Percentiles rank a stretch among this genome's conserved stretches.
Evolutionary conservation across 1,140 invertebrate genomes (phyloP).

Genomic region (Eurosta solidaginis): DNA sequence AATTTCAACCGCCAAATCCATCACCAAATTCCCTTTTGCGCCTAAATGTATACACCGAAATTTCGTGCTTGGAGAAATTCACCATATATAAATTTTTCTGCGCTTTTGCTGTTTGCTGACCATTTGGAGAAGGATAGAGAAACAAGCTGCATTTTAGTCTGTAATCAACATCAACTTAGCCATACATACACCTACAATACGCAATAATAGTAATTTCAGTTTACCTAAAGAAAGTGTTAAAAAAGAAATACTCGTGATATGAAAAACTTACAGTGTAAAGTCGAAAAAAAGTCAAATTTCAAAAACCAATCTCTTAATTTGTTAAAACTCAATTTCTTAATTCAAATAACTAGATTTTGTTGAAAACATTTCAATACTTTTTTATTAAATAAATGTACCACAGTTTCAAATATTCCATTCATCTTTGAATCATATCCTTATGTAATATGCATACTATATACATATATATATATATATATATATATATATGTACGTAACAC

Average conservation of each 20-base stretch:
- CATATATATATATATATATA: neutral
- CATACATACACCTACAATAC: neutral
- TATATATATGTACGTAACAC: neutral
- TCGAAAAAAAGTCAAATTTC: too few relatives aligned
- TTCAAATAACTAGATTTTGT: too few relatives aligned
- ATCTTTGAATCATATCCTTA: neutral
- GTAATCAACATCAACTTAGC: constrained; percentile 1
- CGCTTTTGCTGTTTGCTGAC: constrained; percentile 33
- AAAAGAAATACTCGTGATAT: neutral
- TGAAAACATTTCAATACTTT: too few relatives aligned
- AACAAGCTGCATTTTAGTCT: constrained; percentile 38
- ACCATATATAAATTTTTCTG: neutral
- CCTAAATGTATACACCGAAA: neutral
- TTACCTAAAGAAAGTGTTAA: neutral
- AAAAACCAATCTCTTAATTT: too few relatives aligned
- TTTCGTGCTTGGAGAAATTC: neutral
- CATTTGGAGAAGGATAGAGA: constrained; percentile 56
- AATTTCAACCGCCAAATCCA: neutral
- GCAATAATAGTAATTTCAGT: neutral
- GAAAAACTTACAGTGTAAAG: too few relatives aligned
- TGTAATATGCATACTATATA: too few relatives aligned
- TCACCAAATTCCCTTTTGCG: neutral
- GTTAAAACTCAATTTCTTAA: too few relatives aligned
- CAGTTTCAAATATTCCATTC: too few relatives aligned
- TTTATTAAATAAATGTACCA: too few relatives aligned